Base-by-base conservation (phyloP, 2,797 vertebrate genomes). In the Peromyscus eremicus region DNA sequence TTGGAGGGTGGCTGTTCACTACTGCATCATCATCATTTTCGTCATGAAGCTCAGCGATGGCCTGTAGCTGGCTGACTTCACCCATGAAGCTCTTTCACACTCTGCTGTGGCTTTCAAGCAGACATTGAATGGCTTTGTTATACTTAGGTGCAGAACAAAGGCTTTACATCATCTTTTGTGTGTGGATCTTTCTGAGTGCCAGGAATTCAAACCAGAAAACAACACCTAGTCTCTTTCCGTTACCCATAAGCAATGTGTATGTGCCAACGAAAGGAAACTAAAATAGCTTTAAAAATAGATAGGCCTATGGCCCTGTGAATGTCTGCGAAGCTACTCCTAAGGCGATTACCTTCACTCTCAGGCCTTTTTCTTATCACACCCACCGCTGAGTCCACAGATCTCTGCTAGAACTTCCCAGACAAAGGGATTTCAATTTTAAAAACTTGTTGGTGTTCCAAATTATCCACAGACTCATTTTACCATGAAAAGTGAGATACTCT, bases 71-170 rank as follows among this genome's bases (percentile, higher is more conserved):
- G 10, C 6, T 96, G 73, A 82, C 91, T 97, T 91, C 97, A 43
- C 96, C 57, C 37, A 23, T 64, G 92, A 71, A 62, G 52, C 76
- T 77, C 70, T 97, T 97, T 96, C 21, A 4, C 52, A 68, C 57
- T 55, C 57, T 80, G 43, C 23, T 91, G 4, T 46, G 87, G 95
- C 52, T 92, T 97, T 97, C 97, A 95, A 94, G 95, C 91, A 94
- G 92, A 92, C 97, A 84, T 82, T 2, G 16, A 81, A 95, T 75
- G 95, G 80, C 92, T 96, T 92, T 87, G 91, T 97, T 98, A 77
- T 27, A 60, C 92, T 88, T 89, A 95, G 70, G 29, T 94, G 16
- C 43, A 81, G 95, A 97, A 97, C 94, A 96, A 97, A 98, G 96
- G 80, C 91, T 82, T 94, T 82, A 40, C 92, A 89, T 92, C 92